A percentile compares a stretch with the other conserved stretches of the same genome.
Conservation (phyloP, 2,888 invertebrate genomes). For the Nineta flava region DNA sequence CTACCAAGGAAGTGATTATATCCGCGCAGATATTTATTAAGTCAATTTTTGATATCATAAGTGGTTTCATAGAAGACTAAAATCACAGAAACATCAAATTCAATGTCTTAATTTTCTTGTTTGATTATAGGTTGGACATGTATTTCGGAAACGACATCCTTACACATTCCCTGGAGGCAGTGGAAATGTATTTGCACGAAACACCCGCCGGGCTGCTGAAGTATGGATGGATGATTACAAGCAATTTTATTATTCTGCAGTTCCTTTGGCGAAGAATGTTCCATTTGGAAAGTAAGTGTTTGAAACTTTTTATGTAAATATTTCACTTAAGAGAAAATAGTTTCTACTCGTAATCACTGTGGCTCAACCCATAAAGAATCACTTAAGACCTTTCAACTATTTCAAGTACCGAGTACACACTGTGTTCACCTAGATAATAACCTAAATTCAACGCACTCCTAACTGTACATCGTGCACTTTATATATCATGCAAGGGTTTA, state of each 20-base stretch:
- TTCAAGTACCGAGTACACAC: no score
- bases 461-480: no score
- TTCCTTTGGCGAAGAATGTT: conserved; percentile 76
- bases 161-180: conserved; percentile 97
- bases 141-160: conserved; percentile 91
- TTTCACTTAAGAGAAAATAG: no score
- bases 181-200: conserved; percentile 90
- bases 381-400: no score
- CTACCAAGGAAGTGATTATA: neutral
- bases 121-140: conserved; percentile 51
- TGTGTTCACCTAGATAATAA: no score
- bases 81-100: neutral
- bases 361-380: no score
- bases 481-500: no score
- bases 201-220: conserved; percentile 92
- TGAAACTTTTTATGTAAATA: neutral
- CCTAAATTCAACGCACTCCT: no score
- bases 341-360: neutral
- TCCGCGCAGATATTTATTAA: neutral
- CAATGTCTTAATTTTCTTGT: neutral
- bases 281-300: conserved; percentile 71
- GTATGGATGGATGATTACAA: conserved; percentile 99
- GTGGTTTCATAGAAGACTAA: neutral
- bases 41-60: no score
- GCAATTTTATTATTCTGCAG: conserved; percentile 85